Percentiles rank a stretch among this genome's conserved stretches.
phyloP scores from a whole-genome alignment of 2,888 invertebrate species.

The Brachyopa scutellaris region DNA sequence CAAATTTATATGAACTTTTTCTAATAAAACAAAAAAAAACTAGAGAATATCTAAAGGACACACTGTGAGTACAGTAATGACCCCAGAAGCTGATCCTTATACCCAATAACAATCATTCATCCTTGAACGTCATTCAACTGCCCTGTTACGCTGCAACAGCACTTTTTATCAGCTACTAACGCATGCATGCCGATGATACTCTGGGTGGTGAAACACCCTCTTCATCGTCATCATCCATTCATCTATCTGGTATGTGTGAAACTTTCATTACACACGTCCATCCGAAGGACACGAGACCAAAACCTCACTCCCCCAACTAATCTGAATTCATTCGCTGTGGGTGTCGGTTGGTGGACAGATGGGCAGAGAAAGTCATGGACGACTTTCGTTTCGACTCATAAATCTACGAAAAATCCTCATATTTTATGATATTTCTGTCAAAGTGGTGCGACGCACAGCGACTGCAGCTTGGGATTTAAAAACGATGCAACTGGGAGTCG shows the following conservation, averaged over 20 bases:
- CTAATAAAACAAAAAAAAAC: no score
- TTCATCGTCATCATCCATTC: constrained; percentile 36
- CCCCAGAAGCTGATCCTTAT: constrained; percentile 43
- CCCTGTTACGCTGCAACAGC: constrained; percentile 25
- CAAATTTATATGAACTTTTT: no score
- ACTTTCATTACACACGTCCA: constrained; percentile 65
- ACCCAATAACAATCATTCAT: constrained; percentile 67
- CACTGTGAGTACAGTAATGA: constrained; percentile 25
- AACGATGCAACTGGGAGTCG: constrained; percentile 51
- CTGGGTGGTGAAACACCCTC: not conserved
- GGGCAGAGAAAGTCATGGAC: constrained; percentile 29
- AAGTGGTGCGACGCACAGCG: constrained; percentile 22
- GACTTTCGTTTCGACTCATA: constrained; percentile 61
- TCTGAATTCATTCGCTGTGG: constrained; percentile 70
- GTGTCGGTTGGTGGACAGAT: constrained; percentile 9
- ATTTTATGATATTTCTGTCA: constrained; percentile 72
- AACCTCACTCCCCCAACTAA: constrained; percentile 46
- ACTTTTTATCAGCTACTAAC: constrained; percentile 59
- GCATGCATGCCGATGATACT: constrained; percentile 30
- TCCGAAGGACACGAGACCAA: constrained; percentile 62
- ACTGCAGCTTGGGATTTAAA: not conserved
- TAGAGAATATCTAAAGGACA: not conserved
- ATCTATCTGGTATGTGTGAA: constrained; percentile 38
- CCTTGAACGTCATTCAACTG: constrained; percentile 51
- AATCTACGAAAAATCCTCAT: constrained; percentile 71